phyloP scores from a whole-genome alignment of 2,113 vertebrate species.

The Chitala chitala region DNA sequence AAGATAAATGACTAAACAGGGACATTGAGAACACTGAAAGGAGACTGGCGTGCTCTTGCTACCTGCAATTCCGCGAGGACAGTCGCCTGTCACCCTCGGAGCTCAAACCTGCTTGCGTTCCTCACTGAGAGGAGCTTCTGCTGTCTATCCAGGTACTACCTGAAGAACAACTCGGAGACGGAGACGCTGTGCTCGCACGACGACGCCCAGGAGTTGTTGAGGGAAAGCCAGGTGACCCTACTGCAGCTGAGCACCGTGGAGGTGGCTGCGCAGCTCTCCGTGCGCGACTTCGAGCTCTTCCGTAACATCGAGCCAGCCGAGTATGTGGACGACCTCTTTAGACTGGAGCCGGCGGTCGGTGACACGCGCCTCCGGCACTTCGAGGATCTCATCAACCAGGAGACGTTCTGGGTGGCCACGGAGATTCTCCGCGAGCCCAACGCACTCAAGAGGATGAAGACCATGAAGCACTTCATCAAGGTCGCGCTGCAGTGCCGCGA shows the following conservation, averaged over 20 bases:
- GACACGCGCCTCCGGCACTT: constrained; percentile 83
- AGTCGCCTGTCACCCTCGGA: background rate
- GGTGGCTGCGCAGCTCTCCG: constrained; percentile 91
- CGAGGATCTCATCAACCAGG: constrained; percentile 90
- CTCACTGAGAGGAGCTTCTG: background rate
- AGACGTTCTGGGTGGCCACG: constrained; percentile 95
- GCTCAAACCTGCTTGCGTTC: background rate
- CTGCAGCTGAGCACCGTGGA: constrained; percentile 93
- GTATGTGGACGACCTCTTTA: constrained; percentile 89
- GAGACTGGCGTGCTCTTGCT: no score
- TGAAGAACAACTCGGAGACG: constrained; percentile 97
- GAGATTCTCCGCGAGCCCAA: constrained; percentile 88
- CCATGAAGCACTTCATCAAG: constrained; percentile 95
- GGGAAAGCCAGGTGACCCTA: constrained; percentile 85
- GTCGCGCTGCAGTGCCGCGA: constrained; percentile 91
- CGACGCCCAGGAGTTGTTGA: constrained; percentile 86
- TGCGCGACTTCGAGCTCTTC: constrained; percentile 91
- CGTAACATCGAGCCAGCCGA: constrained; percentile 91
- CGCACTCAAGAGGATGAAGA: constrained; percentile 90
- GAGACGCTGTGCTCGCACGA: constrained; percentile 93
- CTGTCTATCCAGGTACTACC: constrained; percentile 75
- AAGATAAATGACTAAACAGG: no score
- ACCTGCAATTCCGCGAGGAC: no score
- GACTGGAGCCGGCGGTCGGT: constrained; percentile 68
- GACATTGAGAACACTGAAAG: no score